Percentiles rank a stretch among this genome's conserved stretches.
phyloP scores from a whole-genome alignment of 37 sponge, comb jelly and placozoan species.

The Geodia barretti region DNA sequence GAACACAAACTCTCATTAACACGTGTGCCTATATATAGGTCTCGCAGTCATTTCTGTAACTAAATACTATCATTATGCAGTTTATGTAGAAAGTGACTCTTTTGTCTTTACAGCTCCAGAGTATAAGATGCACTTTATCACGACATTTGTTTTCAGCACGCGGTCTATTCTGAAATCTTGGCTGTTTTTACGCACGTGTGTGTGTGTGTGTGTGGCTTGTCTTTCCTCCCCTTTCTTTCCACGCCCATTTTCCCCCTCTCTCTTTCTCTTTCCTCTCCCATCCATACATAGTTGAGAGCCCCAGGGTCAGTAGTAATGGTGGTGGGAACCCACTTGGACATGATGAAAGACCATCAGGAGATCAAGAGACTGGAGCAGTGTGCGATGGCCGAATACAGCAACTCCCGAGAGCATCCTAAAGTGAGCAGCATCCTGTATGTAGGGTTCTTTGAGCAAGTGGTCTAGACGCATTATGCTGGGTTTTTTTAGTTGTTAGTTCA shows the following conservation, averaged over 20 bases:
- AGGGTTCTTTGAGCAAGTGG: too few species aligned
- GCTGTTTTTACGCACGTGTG: not conserved
- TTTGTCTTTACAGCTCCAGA: too few species aligned
- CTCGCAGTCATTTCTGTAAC: too few species aligned
- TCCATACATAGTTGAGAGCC: slow-evolving; percentile 63
- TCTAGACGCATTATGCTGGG: too few species aligned
- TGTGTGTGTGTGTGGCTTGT: slow-evolving; percentile 17
- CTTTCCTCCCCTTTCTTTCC: not conserved
- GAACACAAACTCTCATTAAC: not conserved
- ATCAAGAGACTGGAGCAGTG: slow-evolving; percentile 18
- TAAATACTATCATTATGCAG: too few species aligned
- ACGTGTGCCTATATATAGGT: too few species aligned
- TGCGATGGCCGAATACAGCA: slow-evolving; percentile 20
- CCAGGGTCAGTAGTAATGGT: slow-evolving; percentile 85
- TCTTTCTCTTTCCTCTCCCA: not conserved
- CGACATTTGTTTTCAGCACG: too few species aligned
- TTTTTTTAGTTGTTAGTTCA: too few species aligned
- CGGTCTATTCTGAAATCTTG: not conserved
- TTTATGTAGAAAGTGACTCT: too few species aligned
- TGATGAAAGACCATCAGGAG: slow-evolving; percentile 15
- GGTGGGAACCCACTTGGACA: slow-evolving; percentile 88
- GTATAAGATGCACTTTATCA: too few species aligned
- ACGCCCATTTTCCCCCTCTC: too few species aligned
- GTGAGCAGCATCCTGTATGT: too few species aligned
- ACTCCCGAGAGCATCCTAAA: slow-evolving; percentile 42